These are phyloP conservation scores for Protobothrops flavoviridis DNA, from an alignment of 2,113 vertebrate genomes.

Conservation along the genomic window DNA sequence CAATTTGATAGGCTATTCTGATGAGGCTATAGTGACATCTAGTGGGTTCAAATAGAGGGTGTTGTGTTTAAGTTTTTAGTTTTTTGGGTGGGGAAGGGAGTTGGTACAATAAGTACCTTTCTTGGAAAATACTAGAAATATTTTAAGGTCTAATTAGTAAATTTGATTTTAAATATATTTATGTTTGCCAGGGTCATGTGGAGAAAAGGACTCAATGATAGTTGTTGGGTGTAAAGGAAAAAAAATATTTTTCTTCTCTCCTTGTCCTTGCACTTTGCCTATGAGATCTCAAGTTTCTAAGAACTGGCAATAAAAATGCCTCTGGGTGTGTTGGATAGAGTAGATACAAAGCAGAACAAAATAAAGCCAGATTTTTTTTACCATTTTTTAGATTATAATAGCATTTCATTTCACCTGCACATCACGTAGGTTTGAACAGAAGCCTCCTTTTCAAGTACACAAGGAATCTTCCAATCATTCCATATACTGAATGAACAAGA, in stretches of 20 bases:
- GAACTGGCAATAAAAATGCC: not conserved
- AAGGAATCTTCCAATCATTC: not conserved
- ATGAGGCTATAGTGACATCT: constrained; percentile 62
- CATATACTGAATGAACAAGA: not conserved
- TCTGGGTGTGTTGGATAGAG: not conserved
- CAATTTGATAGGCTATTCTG: constrained; percentile 17
- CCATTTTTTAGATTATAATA: not conserved
- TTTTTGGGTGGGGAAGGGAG: not conserved
- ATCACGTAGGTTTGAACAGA: not conserved
- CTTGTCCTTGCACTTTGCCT: not conserved
- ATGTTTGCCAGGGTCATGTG: not conserved
- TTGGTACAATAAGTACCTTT: not conserved
- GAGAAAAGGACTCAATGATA: not conserved
- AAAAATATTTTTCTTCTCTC: not conserved
- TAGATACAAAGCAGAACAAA: not conserved
- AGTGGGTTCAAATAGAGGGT: constrained; percentile 52
- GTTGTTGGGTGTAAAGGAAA: not conserved
- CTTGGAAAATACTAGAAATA: not conserved
- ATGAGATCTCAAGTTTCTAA: not conserved
- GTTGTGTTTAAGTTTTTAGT: not conserved
- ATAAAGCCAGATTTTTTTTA: not conserved
- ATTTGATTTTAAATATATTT: accelerated
- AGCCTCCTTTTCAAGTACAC: not conserved
- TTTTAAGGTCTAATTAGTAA: not conserved
- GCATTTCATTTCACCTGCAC: not conserved